Percentiles rank a stretch among this genome's conserved stretches.
Evolutionary conservation across 2,113 vertebrate genomes (phyloP).

Genomic region (Cottus gobio): DNA sequence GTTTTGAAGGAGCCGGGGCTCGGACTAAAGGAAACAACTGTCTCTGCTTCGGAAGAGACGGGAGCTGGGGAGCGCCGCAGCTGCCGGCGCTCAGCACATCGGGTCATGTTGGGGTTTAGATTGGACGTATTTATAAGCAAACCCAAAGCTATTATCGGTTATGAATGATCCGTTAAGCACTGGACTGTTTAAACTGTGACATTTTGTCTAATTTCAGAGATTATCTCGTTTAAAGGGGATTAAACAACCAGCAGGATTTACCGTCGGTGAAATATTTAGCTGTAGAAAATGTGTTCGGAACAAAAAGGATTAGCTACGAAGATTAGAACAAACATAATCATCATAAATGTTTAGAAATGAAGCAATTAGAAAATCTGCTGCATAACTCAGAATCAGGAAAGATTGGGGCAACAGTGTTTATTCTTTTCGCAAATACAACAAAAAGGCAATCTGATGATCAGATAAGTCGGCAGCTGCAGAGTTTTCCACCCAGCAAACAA

Average conservation of each 20-base stretch:
- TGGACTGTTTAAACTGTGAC: neutral
- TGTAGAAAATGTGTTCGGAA: neutral
- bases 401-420: conserved; percentile 44
- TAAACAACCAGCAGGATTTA: neutral
- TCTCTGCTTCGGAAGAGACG: conserved; percentile 42
- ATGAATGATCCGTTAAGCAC: conserved; percentile 24
- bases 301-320: neutral
- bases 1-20: conserved; percentile 67
- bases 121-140: conserved; percentile 72
- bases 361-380: neutral
- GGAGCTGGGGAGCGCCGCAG: conserved; percentile 56
- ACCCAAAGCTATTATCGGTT: conserved; percentile 63
- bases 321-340: neutral
- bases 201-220: neutral
- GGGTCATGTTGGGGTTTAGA: conserved; percentile 70
- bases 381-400: conserved; percentile 12
- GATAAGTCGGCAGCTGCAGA: conserved; percentile 57
- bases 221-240: neutral
- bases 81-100: conserved; percentile 51
- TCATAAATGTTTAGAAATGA: neutral
- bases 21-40: conserved; percentile 66
- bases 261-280: neutral
- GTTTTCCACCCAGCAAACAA: conserved; percentile 55
- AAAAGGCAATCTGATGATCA: conserved; percentile 46
- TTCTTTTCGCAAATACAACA: conserved; percentile 44